Conservation (phyloP, 2,888 invertebrate species). For the Alentia gelatinosa region DNA sequence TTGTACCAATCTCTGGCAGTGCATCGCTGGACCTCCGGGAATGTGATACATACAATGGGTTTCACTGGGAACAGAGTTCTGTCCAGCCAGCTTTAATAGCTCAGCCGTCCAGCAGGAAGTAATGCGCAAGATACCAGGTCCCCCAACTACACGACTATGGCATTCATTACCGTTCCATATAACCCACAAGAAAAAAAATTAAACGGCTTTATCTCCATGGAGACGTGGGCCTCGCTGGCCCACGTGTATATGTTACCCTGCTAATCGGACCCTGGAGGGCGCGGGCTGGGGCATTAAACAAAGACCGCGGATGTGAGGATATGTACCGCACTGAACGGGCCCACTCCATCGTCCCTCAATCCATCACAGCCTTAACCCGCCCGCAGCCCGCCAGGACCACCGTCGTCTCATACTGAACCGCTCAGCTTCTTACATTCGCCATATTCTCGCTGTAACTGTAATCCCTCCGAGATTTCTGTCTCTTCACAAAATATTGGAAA, state of each 20-base stretch:
- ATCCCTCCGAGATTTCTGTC: no score
- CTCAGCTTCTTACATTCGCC: no score
- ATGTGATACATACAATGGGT: not conserved
- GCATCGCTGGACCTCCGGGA: no score
- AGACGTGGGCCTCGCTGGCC: not conserved
- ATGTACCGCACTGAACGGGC: not conserved
- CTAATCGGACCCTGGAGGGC: conserved; percentile 18
- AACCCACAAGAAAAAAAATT: conserved; percentile 6
- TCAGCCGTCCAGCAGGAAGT: not conserved
- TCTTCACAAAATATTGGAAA: no score
- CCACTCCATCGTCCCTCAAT: not conserved
- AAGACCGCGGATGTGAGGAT: conserved; percentile 2
- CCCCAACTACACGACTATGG: not conserved
- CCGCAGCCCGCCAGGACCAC: not conserved
- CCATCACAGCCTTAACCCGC: not conserved
- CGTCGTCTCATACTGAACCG: no score
- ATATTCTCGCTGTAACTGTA: no score
- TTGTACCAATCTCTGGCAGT: no score
- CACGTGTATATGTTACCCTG: not conserved
- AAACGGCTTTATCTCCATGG: conserved; percentile 4
- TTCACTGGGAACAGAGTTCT: not conserved
- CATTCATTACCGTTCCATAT: not conserved
- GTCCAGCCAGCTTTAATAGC: not conserved
- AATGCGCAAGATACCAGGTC: not conserved
- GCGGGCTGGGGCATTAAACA: not conserved